A percentile compares a stretch with the other conserved stretches of the same genome.
phyloP scores from a whole-genome alignment of 1,140 invertebrate species.

The Amphibalanus amphitrite region DNA sequence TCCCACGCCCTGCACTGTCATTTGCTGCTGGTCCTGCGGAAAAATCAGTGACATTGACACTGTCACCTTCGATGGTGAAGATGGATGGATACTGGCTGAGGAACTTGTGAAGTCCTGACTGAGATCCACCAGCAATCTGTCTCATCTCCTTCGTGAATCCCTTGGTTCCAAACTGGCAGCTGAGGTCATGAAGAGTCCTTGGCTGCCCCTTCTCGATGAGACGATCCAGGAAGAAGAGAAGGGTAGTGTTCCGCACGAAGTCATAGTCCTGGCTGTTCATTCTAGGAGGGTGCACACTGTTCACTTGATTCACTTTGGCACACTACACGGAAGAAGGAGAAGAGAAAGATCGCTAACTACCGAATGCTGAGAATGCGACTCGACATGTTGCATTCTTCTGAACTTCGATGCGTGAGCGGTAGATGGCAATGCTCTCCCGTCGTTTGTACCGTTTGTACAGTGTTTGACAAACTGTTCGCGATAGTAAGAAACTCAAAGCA shows the following conservation, averaged over 20 bases:
- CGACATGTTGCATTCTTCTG: not conserved
- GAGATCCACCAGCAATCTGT: conserved; percentile 79
- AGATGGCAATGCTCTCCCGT: not conserved
- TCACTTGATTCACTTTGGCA: not conserved
- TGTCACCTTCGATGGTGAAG: conserved; percentile 78
- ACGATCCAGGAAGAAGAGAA: conserved; percentile 89
- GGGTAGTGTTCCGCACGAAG: conserved; percentile 76
- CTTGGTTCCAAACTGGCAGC: conserved; percentile 89
- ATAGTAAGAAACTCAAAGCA: too few relatives aligned
- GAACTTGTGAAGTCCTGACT: conserved; percentile 75
- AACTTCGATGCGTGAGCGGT: not conserved
- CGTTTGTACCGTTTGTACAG: too few relatives aligned
- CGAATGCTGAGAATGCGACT: not conserved
- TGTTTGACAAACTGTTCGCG: too few relatives aligned
- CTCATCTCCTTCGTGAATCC: conserved; percentile 74
- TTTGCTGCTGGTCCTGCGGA: conserved; percentile 24
- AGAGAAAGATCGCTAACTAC: not conserved
- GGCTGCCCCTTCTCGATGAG: conserved; percentile 76
- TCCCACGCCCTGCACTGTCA: conserved; percentile 28
- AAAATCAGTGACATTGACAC: conserved; percentile 68
- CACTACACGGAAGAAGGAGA: not conserved
- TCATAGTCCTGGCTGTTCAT: conserved; percentile 91
- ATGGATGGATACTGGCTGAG: conserved; percentile 64
- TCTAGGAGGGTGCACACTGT: not conserved
- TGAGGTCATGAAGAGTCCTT: conserved; percentile 83